Conservation (phyloP, 2,113 vertebrate species). For the Chroicocephalus ridibundus region DNA sequence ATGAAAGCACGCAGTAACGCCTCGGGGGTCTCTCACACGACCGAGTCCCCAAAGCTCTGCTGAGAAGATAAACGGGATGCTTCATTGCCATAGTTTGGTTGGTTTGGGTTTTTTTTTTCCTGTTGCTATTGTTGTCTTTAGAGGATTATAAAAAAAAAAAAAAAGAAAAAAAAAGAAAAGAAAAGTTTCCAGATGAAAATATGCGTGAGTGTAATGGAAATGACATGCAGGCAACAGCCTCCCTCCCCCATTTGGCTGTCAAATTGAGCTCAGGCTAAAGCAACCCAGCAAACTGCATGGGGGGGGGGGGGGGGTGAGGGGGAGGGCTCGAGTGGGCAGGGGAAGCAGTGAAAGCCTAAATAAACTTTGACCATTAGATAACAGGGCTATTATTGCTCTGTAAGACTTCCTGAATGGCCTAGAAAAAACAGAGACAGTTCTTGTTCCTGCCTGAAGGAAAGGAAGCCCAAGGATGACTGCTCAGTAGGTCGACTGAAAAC, state of each 20-base stretch:
- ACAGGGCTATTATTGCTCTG: conserved; percentile 72
- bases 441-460: conserved; percentile 57
- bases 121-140: background rate
- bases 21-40: rapidly evolving
- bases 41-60: background rate
- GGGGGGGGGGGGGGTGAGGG: background rate
- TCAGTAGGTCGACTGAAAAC: background rate
- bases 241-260: background rate
- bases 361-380: conserved; percentile 76
- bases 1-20: background rate
- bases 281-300: background rate
- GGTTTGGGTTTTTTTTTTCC: background rate
- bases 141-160: background rate
- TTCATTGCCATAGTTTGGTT: background rate
- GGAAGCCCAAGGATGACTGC: conserved; percentile 39
- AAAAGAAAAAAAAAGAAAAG: background rate
- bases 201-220: conserved; percentile 26
- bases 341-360: conserved; percentile 72
- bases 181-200: conserved; percentile 33
- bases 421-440: conserved; percentile 66
- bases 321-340: conserved; percentile 55
- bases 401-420: conserved; percentile 77
- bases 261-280: background rate
- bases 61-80: background rate
- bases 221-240: background rate